Conservation (phyloP, 2,113 vertebrate species). For the Lontra canadensis region DNA sequence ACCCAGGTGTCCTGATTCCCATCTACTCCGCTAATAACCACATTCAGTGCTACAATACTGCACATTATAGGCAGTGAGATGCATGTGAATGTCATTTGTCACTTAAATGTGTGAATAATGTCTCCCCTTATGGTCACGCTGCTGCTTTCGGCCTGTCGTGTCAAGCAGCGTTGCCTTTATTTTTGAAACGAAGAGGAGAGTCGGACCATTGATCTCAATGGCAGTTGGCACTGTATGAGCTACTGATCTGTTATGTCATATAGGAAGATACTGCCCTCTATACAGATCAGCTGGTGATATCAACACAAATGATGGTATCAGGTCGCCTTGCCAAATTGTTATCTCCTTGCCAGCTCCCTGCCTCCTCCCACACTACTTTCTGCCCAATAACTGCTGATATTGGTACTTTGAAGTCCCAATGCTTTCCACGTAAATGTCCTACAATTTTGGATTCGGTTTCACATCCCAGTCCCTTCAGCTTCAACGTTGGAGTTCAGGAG, state of each 20-base stretch:
- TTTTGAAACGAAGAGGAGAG: conserved; percentile 68
- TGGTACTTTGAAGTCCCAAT: not conserved
- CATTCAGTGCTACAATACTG: not conserved
- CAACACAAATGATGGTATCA: not conserved
- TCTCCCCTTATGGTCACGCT: not conserved
- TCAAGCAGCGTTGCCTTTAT: conserved; percentile 54
- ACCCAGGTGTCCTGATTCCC: conserved; percentile 35
- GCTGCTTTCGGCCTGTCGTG: conserved; percentile 36
- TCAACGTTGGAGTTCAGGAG: not conserved
- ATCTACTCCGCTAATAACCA: not conserved
- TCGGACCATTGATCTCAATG: conserved; percentile 64
- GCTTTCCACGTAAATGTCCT: conserved; percentile 30
- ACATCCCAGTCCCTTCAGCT: not conserved
- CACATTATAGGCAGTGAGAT: not conserved
- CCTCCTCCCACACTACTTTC: not conserved
- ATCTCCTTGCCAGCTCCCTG: not conserved
- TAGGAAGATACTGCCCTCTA: not conserved
- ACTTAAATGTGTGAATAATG: conserved; percentile 51
- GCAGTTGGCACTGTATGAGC: conserved; percentile 25
- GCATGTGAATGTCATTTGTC: not conserved
- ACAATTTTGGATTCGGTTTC: not conserved
- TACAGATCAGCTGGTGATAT: not conserved
- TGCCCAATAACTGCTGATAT: not conserved
- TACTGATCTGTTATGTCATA: not conserved
- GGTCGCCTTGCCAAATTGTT: not conserved